Conservation (phyloP, 2,797 vertebrate species). For the Sarcophilus harrisii region DNA sequence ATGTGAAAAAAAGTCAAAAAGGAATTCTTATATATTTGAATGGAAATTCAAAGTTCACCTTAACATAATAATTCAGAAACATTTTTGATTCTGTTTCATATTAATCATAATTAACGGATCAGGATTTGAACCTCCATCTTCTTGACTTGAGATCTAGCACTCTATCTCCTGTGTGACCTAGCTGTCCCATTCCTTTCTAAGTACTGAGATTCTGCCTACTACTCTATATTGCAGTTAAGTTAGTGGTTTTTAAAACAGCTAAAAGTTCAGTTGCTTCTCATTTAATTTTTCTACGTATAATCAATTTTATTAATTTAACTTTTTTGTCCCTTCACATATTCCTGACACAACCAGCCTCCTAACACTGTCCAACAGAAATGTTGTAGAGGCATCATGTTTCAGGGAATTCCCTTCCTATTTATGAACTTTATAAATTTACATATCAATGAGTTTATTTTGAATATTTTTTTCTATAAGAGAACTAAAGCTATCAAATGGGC, state of each 20-base stretch:
- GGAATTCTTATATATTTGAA: background rate
- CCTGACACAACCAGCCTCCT: background rate
- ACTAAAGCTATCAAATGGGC: background rate
- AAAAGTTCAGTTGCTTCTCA: background rate
- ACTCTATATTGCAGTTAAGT: background rate
- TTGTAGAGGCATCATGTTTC: background rate
- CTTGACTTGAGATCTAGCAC: background rate
- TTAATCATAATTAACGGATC: background rate
- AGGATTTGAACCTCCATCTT: background rate
- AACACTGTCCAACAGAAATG: background rate
- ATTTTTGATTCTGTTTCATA: background rate
- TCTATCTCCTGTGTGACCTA: background rate
- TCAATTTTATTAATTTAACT: background rate
- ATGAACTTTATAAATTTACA: background rate
- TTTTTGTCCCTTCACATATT: background rate
- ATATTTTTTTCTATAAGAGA: background rate
- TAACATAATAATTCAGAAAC: background rate
- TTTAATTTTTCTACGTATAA: background rate
- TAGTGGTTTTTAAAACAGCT: background rate
- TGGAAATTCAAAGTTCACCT: background rate
- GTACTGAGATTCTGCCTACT: background rate
- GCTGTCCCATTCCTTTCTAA: background rate
- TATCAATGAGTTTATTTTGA: background rate
- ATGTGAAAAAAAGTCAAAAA: background rate
- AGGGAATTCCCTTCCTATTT: background rate